Base-by-base conservation (phyloP, 2,888 invertebrate genomes). In the Steinernema hermaphroditum region DNA sequence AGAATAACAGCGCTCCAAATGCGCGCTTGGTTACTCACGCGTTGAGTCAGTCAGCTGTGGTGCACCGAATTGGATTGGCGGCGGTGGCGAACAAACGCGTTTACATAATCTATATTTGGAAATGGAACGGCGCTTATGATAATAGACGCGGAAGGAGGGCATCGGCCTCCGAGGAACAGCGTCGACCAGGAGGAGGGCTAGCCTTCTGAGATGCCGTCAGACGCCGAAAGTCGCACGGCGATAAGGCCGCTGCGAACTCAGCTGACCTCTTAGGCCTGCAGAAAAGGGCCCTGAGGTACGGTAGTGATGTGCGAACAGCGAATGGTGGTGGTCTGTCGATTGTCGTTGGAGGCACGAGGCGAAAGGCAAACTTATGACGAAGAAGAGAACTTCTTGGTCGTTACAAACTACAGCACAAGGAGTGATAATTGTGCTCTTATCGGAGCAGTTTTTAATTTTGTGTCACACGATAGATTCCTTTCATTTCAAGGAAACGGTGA, bases 41-140 rank as follows among this genome's bases (percentile, higher is more conserved):
- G 62, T 34, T 16, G 62, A 62, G 29, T 62, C 62, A 62, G 32
- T 2, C 50, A 24, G 22, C 22, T 16, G 62, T 8, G 24, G 32
- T 16, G 27, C 16, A 62, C 19, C 32, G 29, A 32, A 62, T 62
- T 62, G 62, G 62, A 32, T 62, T 32, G 22, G 19, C 24, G 50
- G 4, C 22, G 50, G 50, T 24, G 46, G 41, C 41, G 41, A 41
- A 46, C 46, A 46, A 19, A 2, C 27, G 16, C 32, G 27, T 29
- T 29, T n/a, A 29, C 62, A 32, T 34, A 34, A 34, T 62, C 62
- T 62, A 29, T 32, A 32, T 62, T 62, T 62, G 62, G 62, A 62
- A 62, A 8, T 62, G 62, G 62, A 62, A 62, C 62, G 32, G 29
- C 16, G 62, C 62, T 62, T 62, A 62, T 62, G 32, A 62, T 62